Base-by-base conservation (phyloP, 2,888 invertebrate species). In the Brachypalpus laphriformis region DNA sequence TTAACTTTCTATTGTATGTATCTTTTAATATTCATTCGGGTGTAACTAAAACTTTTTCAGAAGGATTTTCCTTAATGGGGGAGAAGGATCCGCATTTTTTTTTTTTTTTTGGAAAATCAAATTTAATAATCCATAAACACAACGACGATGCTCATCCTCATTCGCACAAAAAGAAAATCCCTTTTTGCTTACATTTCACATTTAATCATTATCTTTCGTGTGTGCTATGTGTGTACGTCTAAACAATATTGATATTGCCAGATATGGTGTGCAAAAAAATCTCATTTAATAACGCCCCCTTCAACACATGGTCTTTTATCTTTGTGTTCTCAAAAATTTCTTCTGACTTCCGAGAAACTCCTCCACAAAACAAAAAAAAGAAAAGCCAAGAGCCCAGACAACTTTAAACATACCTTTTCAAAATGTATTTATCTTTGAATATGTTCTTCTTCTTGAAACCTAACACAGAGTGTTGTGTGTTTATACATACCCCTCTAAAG, bases 101-200 rank as follows among this genome's bases (percentile, higher is more conserved):
- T 42, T 42, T 37, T 37, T n/a, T 16, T 28, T 16, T 61, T 18
- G 20, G 5, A 45, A 49, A 78, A 56, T 65, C 47, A 57, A 31
- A 71, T 78, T 63, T 51, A 66, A 66, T 56, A 78, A 78, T 57
- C 71, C 71, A 49, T 65, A 28, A 72, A 65, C 34, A 71, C 28
- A 56, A 65, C 40, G 25, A 34, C 9, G 40, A 42, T 14, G 34
- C 5, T 66, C 18, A 8, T 56, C n/a, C 14, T 31, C 1, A 8
- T 47, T 31, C 20, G 25, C 28, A 5, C 20, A 61, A 54, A 37
- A 7, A 42, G 42, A 34, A 63, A 34, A 54, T 34, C 14, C 4
- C 18, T 70, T 14, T 28, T 37, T 71, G 47, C 51, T 9, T 75
- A 65, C 56, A 9, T 28, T 45, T 56, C 40, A 40, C 22, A 66